These are phyloP conservation scores for Aegithalos caudatus DNA, from an alignment of 2,113 vertebrate species.

Conservation along the genomic window DNA sequence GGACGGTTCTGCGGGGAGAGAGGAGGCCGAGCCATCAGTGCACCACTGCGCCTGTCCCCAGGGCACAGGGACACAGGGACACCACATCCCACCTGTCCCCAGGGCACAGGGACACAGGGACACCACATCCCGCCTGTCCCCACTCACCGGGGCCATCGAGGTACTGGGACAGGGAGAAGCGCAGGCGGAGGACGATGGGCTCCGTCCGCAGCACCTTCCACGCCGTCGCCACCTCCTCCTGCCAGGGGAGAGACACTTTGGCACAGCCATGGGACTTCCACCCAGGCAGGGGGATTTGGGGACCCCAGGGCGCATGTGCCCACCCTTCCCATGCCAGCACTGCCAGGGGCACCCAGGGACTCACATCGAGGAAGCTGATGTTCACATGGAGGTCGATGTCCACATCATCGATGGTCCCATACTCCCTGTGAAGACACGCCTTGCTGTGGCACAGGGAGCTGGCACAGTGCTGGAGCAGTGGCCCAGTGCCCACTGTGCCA, in stretches of 20 bases:
- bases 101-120: background rate
- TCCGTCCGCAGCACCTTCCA: conserved; percentile 99
- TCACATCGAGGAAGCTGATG: conserved; percentile 96
- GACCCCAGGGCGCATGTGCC: fast-evolving
- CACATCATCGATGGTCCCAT: conserved; percentile 96
- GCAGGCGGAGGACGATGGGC: conserved; percentile 91
- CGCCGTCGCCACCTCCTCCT: conserved; percentile 98
- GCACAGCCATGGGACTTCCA: fast-evolving
- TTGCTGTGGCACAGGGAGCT: background rate
- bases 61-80: background rate
- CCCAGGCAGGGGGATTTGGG: background rate
- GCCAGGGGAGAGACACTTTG: background rate
- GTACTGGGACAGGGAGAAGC: conserved; percentile 98
- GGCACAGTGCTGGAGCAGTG: fast-evolving
- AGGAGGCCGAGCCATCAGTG: fast-evolving
- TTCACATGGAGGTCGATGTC: conserved; percentile 98
- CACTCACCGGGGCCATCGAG: conserved; percentile 97
- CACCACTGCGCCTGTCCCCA: fast-evolving
- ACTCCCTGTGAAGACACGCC: conserved; percentile 81
- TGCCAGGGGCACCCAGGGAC: background rate
- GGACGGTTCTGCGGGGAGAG: conserved; percentile 83
- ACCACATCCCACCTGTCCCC: fast-evolving
- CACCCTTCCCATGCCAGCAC: fast-evolving
- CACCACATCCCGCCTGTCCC: background rate
- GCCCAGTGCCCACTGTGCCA: fast-evolving